phyloP scores from a whole-genome alignment of 2,888 invertebrate species.

The Syrista parreyssii region DNA sequence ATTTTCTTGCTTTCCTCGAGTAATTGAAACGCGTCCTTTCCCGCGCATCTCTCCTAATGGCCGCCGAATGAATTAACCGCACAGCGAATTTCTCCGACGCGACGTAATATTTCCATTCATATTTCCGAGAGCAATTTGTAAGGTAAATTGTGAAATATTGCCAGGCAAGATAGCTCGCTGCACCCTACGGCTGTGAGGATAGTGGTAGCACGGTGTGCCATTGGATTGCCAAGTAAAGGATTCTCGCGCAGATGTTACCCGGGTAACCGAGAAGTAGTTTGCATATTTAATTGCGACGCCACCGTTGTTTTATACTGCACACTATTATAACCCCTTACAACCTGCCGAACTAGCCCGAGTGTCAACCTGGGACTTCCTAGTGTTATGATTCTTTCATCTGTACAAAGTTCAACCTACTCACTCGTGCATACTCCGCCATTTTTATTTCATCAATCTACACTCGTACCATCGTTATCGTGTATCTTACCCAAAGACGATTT shows the following conservation, averaged over 20 bases:
- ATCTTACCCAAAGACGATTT: not conserved
- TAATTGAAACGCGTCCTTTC: not conserved
- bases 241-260: constrained; percentile 46
- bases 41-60: constrained; percentile 1
- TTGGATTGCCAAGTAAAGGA: constrained; percentile 32
- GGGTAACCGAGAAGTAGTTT: constrained; percentile 44
- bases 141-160: constrained; percentile 12
- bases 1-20: not conserved
- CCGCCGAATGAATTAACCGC: constrained; percentile 10
- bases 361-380: not conserved
- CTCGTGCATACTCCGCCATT: not conserved
- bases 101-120: constrained; percentile 14
- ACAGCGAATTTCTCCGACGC: constrained; percentile 4
- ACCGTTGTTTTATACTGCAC: constrained; percentile 31
- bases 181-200: not conserved
- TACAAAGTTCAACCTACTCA: not conserved
- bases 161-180: not conserved
- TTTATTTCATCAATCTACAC: not conserved
- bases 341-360: not conserved
- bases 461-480: not conserved
- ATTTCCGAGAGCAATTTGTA: constrained; percentile 18
- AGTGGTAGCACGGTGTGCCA: not conserved
- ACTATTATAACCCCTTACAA: not conserved
- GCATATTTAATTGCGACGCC: constrained; percentile 51
- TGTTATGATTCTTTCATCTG: not conserved